These are phyloP conservation scores for Laticauda colubrina DNA, from an alignment of 2,113 vertebrate genomes.

Conservation along the genomic window DNA sequence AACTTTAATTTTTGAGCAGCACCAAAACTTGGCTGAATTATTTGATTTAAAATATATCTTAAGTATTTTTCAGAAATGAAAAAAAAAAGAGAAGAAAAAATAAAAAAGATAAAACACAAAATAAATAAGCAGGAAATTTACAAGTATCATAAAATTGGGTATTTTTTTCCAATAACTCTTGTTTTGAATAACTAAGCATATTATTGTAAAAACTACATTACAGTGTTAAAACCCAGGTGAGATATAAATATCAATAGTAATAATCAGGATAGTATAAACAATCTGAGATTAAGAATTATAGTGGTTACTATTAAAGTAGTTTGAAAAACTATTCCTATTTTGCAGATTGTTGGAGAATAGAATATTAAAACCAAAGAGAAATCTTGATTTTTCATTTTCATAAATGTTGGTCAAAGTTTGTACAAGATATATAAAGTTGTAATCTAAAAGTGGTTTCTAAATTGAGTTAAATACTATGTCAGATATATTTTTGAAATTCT, in stretches of 20 bases:
- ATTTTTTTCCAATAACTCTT: neutral
- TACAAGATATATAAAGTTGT: neutral
- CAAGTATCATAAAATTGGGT: neutral
- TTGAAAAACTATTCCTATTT: neutral
- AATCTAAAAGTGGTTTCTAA: neutral
- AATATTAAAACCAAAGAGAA: neutral
- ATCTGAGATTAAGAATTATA: neutral
- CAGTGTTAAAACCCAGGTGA: neutral
- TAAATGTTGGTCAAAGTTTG: neutral
- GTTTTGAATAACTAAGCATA: neutral
- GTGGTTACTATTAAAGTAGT: neutral
- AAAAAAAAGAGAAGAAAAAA: neutral
- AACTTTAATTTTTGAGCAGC: neutral
- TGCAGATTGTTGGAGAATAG: neutral
- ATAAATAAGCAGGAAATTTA: neutral
- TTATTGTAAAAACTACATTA: neutral
- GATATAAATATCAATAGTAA: neutral
- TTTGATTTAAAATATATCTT: neutral
- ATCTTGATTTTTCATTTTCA: neutral
- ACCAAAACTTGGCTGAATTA: neutral
- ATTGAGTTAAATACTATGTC: neutral
- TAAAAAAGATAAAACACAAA: neutral
- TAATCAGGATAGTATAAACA: neutral
- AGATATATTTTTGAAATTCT: neutral
- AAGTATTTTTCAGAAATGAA: neutral